phyloP scores from a whole-genome alignment of 2,888 invertebrate genomes.

The Mactromeris polynyma region DNA sequence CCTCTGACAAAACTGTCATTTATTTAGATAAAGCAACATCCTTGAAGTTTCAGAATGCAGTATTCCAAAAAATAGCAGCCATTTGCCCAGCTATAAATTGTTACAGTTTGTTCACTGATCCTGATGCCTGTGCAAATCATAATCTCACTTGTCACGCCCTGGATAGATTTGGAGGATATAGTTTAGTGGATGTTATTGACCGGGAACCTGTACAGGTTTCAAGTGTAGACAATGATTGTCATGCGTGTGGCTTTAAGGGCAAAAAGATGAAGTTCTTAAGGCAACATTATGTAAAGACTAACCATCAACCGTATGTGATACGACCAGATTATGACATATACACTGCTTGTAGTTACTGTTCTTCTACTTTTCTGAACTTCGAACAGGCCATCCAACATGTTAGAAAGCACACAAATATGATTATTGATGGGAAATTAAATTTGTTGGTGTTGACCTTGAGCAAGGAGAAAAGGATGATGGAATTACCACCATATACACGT shows the following conservation, averaged over 20 bases:
- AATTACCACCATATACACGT: background rate
- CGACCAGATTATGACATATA: background rate
- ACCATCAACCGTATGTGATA: background rate
- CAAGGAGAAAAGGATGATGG: background rate
- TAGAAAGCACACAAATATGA: background rate
- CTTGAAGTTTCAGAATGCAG: background rate
- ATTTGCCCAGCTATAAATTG: constrained; percentile 18
- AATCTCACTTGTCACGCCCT: background rate
- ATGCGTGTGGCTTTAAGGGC: background rate
- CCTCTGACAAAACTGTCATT: constrained; percentile 1
- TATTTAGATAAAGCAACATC: background rate
- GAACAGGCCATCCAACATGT: background rate
- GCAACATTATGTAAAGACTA: background rate
- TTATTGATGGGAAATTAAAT: constrained; percentile 1
- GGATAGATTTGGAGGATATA: background rate
- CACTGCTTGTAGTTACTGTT: background rate
- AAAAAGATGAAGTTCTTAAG: background rate
- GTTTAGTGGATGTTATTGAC: constrained; percentile 30
- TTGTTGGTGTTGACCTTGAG: background rate
- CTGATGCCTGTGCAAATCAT: constrained; percentile 26
- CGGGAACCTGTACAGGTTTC: background rate
- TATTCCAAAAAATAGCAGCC: background rate
- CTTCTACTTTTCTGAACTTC: background rate
- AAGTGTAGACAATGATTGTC: background rate
- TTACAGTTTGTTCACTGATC: background rate